Percentiles rank a stretch among this genome's conserved stretches.
Conservation (phyloP, 2,888 invertebrate species). For the Pilophorus perplexus region DNA sequence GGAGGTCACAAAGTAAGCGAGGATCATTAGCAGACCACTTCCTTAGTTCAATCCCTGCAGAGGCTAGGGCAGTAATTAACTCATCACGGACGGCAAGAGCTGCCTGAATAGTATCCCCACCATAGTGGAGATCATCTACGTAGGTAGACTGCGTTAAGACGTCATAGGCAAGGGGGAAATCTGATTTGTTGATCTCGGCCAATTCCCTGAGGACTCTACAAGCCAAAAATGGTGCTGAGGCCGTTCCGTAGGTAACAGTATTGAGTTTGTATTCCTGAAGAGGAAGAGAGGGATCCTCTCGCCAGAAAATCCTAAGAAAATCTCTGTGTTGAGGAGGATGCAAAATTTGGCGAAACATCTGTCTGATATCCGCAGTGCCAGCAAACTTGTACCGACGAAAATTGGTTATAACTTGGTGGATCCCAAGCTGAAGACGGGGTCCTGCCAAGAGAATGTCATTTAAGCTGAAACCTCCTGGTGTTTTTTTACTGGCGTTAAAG, state of each 20-base stretch:
- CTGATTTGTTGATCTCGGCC: neutral
- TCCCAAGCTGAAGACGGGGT: neutral
- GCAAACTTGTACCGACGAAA: neutral
- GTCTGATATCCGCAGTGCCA: neutral
- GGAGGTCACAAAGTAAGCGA: neutral
- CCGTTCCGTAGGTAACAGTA: slow-evolving; percentile 5
- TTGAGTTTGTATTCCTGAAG: neutral
- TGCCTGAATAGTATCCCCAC: neutral
- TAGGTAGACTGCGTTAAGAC: neutral
- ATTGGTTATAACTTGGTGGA: neutral
- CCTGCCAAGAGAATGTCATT: neutral
- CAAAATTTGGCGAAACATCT: slow-evolving; percentile 6
- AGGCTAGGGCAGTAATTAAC: neutral
- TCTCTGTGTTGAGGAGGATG: neutral
- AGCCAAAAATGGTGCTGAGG: slow-evolving; percentile 1
- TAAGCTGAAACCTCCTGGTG: neutral
- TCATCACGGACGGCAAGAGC: neutral
- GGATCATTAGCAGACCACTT: neutral
- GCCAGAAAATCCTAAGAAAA: slow-evolving; percentile 6
- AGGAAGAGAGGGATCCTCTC: neutral
- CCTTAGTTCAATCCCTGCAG: neutral
- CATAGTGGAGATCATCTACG: slow-evolving; percentile 4
- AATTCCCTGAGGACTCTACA: neutral
- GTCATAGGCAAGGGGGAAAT: neutral
- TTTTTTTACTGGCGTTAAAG: neutral